Evolutionary conservation across 2,113 vertebrate genomes (phyloP).

Genomic region (Plectropomus leopardus): DNA sequence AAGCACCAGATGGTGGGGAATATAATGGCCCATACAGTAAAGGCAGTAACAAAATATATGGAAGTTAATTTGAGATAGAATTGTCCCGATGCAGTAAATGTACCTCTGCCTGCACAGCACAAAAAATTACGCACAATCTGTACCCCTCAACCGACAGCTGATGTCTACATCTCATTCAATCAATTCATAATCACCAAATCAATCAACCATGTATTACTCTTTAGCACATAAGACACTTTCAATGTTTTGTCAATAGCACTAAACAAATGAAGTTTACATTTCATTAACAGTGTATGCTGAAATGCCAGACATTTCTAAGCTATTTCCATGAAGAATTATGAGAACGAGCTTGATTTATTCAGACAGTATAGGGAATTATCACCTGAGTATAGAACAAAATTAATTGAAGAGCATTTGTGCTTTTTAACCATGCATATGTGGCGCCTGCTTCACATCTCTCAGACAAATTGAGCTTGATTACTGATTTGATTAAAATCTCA

Average conservation of each 20-base stretch:
- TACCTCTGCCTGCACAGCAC: neutral
- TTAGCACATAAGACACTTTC: constrained; percentile 39
- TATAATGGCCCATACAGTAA: neutral
- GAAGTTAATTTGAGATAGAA: neutral
- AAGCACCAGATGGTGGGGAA: neutral
- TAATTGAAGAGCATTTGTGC: constrained; percentile 10
- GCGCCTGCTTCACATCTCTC: neutral
- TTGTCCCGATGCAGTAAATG: neutral
- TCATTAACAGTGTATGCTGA: constrained; percentile 28
- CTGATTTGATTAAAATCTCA: constrained; percentile 52
- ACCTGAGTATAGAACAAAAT: constrained; percentile 16
- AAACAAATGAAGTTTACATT: constrained; percentile 51
- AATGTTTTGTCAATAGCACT: constrained; percentile 14
- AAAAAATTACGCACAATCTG: neutral
- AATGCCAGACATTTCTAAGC: constrained; percentile 7
- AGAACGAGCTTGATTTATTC: constrained; percentile 41
- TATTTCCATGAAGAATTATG: constrained; percentile 25
- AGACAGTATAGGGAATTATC: constrained; percentile 6
- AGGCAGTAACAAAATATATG: neutral
- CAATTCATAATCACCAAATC: constrained; percentile 30
- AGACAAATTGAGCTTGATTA: constrained; percentile 48
- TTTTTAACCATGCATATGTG: constrained; percentile 19
- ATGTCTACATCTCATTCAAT: constrained; percentile 50
- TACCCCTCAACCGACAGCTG: constrained; percentile 11
- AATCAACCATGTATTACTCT: constrained; percentile 33